A percentile compares a stretch with the other conserved stretches of the same genome.
phyloP scores from a whole-genome alignment of 2,888 invertebrate genomes.

The Norana najaformis region DNA sequence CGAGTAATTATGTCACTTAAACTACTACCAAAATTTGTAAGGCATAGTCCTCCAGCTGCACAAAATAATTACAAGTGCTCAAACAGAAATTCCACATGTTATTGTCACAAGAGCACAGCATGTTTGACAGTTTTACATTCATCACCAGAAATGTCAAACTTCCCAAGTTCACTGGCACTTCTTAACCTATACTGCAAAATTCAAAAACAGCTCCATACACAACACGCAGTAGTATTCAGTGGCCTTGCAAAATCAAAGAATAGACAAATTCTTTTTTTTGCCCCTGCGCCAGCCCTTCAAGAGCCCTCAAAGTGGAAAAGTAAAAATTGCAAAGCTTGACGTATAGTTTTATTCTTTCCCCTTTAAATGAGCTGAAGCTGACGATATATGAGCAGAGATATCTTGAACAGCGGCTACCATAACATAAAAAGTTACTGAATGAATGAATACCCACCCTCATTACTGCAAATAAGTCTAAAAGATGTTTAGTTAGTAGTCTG shows the following conservation, averaged over 20 bases:
- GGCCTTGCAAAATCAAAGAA: not conserved
- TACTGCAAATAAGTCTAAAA: not conserved
- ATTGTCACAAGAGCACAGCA: not conserved
- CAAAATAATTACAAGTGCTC: no score
- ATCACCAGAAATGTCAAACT: not conserved
- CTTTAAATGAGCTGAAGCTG: no score
- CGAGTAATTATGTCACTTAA: not conserved
- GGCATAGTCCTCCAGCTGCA: not conserved
- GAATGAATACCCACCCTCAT: not conserved
- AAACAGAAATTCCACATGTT: no score
- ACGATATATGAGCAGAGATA: not conserved
- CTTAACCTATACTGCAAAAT: not conserved
- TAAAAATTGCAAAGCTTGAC: not conserved
- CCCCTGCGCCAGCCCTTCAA: not conserved
- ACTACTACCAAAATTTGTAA: slow-evolving; percentile 1
- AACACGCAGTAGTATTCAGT: not conserved
- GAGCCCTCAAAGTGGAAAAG: not conserved
- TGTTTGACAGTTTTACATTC: not conserved
- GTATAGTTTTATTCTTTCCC: no score
- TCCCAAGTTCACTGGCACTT: not conserved
- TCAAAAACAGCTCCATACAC: not conserved
- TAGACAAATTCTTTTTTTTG: not conserved
- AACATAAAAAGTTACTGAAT: not conserved
- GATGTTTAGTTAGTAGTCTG: no score
- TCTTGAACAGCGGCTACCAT: not conserved